These are phyloP conservation scores for Prunella fulvescens DNA, from an alignment of 2,113 vertebrate species.

Conservation along the genomic window DNA sequence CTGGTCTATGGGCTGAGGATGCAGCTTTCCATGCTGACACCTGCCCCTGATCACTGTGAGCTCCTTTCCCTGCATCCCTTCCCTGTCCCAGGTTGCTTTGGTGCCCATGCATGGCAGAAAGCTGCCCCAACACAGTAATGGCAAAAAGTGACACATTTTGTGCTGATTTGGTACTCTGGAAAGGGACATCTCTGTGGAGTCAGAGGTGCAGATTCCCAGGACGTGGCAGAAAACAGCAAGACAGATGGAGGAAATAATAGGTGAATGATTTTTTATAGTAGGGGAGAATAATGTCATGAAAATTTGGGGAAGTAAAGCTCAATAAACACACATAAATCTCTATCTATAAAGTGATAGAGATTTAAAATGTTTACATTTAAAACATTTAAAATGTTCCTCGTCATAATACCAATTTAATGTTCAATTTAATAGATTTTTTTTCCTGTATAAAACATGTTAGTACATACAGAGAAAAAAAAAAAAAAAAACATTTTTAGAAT, in stretches of 20 bases:
- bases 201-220: background rate
- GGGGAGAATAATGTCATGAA: background rate
- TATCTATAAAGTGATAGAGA: no score
- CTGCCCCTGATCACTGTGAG: background rate
- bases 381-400: background rate
- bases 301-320: background rate
- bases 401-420: background rate
- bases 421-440: background rate
- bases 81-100: background rate
- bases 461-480: background rate
- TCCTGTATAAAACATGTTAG: background rate
- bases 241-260: background rate
- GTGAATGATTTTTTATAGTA: background rate
- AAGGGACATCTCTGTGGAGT: accelerated
- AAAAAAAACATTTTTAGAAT: background rate
- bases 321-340: background rate
- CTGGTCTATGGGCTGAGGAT: accelerated
- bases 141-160: accelerated
- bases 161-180: background rate
- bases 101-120: background rate
- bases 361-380: no score
- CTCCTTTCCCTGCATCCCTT: background rate
- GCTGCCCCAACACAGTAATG: background rate
- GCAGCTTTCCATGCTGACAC: background rate
- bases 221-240: background rate